A percentile compares a stretch with the other conserved stretches of the same genome.
Conservation (phyloP, 2,113 vertebrate genomes). For the Aythya baeri region DNA sequence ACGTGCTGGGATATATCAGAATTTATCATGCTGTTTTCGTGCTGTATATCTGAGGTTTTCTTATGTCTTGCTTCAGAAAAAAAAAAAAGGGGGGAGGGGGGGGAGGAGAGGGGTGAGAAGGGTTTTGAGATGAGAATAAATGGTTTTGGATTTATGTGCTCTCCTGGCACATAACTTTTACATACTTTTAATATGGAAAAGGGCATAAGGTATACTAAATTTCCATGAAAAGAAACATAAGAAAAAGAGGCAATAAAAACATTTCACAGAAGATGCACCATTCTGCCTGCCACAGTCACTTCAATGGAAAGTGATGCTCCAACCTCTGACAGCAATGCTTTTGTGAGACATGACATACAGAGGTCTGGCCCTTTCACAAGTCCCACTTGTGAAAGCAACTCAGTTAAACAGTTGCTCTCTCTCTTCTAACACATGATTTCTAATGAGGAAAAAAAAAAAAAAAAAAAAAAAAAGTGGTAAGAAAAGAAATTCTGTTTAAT, state of each 20-base stretch:
- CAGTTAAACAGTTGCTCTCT: constrained; percentile 37
- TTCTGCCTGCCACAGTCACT: constrained; percentile 11
- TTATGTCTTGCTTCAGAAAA: background rate
- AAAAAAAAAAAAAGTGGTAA: background rate
- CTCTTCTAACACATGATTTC: constrained; percentile 28
- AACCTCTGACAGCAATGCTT: constrained; percentile 11
- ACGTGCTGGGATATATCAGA: background rate
- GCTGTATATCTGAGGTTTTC: background rate
- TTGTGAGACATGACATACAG: background rate
- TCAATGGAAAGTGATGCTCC: constrained; percentile 13
- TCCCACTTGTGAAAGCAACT: constrained; percentile 33
- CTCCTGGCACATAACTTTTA: constrained; percentile 12
- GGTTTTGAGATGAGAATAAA: constrained; percentile 26
- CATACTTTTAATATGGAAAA: constrained; percentile 33
- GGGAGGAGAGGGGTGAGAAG: background rate
- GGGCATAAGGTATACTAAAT: constrained; percentile 6
- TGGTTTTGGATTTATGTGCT: background rate
- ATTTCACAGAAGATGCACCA: constrained; percentile 39
- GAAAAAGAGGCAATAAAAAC: constrained; percentile 48
- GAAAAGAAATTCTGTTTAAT: constrained; percentile 30
- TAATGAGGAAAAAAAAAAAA: background rate
- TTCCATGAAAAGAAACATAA: constrained; percentile 59
- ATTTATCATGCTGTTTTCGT: background rate
- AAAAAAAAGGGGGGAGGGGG: background rate
- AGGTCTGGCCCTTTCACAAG: constrained; percentile 13